phyloP scores from a whole-genome alignment of 2,797 vertebrate genomes.

The Limnodromus scolopaceus region DNA sequence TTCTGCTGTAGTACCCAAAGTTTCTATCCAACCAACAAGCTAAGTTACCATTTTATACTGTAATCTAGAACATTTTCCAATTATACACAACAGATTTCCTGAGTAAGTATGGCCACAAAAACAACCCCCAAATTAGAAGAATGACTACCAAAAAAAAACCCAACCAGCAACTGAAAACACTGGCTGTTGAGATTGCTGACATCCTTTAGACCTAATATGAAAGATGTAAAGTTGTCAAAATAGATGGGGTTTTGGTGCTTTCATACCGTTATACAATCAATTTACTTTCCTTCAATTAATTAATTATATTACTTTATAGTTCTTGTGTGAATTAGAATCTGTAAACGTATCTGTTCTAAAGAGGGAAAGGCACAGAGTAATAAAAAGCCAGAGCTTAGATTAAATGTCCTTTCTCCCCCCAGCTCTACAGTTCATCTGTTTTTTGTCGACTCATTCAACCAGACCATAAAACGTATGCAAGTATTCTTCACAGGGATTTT shows the following conservation, averaged over 20 bases:
- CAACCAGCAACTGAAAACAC: not conserved
- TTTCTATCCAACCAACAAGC: not conserved
- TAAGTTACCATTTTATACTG: not conserved
- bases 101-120: not conserved
- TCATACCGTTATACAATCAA: not conserved
- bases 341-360: not conserved
- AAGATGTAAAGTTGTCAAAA: not conserved
- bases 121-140: not conserved
- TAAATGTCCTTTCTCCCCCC: not conserved
- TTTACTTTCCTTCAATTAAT: not conserved
- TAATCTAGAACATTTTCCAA: not conserved
- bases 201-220: not conserved
- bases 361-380: not conserved
- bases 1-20: accelerated
- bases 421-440: not conserved
- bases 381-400: not conserved
- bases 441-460: not conserved
- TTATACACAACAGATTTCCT: not conserved
- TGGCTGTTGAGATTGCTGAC: not conserved
- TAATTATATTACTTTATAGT: not conserved
- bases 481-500: not conserved
- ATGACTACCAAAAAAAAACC: not conserved
- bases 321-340: not conserved
- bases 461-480: not conserved
- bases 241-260: not conserved